phyloP scores from a whole-genome alignment of 2,888 invertebrate genomes.

The Rhimphoctona megacephalus region DNA sequence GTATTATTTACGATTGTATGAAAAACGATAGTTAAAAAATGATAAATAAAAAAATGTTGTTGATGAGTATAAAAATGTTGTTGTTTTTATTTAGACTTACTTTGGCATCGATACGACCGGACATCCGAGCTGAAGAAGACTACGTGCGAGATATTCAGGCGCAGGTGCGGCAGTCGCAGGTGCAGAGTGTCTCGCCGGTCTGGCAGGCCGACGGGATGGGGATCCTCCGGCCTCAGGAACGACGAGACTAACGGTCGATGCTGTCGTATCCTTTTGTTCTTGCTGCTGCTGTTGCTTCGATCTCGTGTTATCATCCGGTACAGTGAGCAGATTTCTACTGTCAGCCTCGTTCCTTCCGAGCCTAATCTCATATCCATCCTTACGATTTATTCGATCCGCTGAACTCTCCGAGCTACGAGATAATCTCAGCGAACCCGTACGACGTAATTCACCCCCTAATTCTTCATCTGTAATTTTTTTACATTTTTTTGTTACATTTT shows the following conservation, averaged over 20 bases:
- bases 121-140: constrained; percentile 82
- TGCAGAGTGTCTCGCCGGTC: constrained; percentile 76
- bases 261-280: constrained; percentile 52
- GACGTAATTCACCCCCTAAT: constrained; percentile 74
- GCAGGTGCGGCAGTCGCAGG: constrained; percentile 78
- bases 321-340: constrained; percentile 69
- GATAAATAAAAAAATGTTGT: background rate
- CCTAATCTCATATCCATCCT: background rate
- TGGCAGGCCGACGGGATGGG: constrained; percentile 40
- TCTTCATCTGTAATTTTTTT: constrained; percentile 76
- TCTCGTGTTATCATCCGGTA: constrained; percentile 66
- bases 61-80: background rate
- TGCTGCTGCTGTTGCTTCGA: constrained; percentile 53
- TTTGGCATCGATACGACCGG: constrained; percentile 81
- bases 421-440: constrained; percentile 77
- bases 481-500: background rate
- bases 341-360: constrained; percentile 46
- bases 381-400: constrained; percentile 34
- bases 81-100: constrained; percentile 75
- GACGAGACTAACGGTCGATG: constrained; percentile 45
- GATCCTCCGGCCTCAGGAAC: constrained; percentile 32
- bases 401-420: constrained; percentile 68
- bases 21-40: background rate
- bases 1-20: background rate
- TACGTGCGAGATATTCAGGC: constrained; percentile 80